Conservation (phyloP, 2,113 vertebrate species). For the Xenopus laevis region DNA sequence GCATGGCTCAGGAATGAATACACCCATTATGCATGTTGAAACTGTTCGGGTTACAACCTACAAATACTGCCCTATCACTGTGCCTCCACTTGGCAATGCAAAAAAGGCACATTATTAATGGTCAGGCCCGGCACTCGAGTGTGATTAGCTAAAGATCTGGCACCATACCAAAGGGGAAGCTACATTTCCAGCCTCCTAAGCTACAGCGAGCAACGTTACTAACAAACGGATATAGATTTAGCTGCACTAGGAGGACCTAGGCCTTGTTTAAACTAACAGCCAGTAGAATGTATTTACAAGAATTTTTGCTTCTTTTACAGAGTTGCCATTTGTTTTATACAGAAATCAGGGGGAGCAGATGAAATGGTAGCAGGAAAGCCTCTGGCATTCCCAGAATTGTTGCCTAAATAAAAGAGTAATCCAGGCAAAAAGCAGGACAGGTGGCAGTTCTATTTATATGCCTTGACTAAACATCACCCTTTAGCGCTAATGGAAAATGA, state of each 20-base stretch:
- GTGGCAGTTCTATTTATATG: too few relatives aligned
- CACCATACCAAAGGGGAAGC: background rate
- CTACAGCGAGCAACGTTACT: background rate
- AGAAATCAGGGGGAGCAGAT: too few relatives aligned
- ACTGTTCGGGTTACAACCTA: conserved; percentile 3
- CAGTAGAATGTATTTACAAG: too few relatives aligned
- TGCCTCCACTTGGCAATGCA: background rate
- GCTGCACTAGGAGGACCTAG: too few relatives aligned
- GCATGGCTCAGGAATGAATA: background rate
- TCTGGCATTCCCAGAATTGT: background rate
- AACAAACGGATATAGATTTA: background rate
- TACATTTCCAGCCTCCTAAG: background rate
- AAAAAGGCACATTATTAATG: background rate
- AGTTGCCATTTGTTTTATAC: too few relatives aligned
- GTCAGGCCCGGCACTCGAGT: background rate
- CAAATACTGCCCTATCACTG: background rate
- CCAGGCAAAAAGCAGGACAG: too few relatives aligned
- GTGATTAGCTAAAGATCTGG: background rate
- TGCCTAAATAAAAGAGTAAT: conserved; percentile 5
- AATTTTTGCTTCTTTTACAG: too few relatives aligned
- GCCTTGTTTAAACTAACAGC: too few relatives aligned
- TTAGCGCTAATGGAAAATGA: too few relatives aligned
- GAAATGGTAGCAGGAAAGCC: too few relatives aligned
- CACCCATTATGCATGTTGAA: conserved; percentile 4
- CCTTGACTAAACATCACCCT: too few relatives aligned